These are phyloP conservation scores for Notoglanidium macrostoma DNA, from an alignment of 2,797 vertebrate genomes.

Conservation along the genomic window DNA sequence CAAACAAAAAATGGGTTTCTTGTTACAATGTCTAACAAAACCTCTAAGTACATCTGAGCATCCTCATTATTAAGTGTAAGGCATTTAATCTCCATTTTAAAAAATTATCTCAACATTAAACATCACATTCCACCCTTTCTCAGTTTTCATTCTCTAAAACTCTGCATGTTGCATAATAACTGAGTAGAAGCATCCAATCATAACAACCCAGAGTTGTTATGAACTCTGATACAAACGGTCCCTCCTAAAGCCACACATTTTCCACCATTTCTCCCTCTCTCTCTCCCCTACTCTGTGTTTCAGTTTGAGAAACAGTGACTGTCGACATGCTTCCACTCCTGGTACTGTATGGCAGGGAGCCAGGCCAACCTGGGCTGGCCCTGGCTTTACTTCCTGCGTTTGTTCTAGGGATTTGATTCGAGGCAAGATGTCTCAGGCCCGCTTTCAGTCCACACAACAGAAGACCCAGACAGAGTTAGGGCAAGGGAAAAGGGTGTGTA, in stretches of 20 bases:
- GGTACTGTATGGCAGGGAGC: constrained; percentile 69
- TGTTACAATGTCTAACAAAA: not conserved
- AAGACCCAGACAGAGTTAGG: constrained; percentile 71
- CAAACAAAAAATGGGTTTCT: not conserved
- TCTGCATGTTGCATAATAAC: constrained; percentile 40
- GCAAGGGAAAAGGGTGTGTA: constrained; percentile 65
- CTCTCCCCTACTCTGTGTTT: not conserved
- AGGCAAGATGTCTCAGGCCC: constrained; percentile 79
- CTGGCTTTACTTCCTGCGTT: constrained; percentile 80
- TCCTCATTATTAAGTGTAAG: not conserved
- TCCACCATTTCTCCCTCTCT: constrained; percentile 12
- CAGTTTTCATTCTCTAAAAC: constrained; percentile 17
- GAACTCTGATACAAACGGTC: constrained; percentile 26
- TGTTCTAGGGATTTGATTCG: constrained; percentile 82
- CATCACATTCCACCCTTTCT: not conserved
- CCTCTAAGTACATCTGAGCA: not conserved
- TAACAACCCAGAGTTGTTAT: constrained; percentile 45
- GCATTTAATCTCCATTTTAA: not conserved
- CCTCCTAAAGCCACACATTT: constrained; percentile 36
- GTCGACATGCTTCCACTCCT: constrained; percentile 56
- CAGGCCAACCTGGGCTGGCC: constrained; percentile 72
- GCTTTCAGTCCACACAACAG: constrained; percentile 70
- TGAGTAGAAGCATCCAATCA: constrained; percentile 37
- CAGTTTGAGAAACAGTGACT: constrained; percentile 31
- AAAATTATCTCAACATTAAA: constrained; percentile 22